Evolutionary conservation across 2,888 invertebrate species (phyloP).

Genomic region (Thera britannica): DNA sequence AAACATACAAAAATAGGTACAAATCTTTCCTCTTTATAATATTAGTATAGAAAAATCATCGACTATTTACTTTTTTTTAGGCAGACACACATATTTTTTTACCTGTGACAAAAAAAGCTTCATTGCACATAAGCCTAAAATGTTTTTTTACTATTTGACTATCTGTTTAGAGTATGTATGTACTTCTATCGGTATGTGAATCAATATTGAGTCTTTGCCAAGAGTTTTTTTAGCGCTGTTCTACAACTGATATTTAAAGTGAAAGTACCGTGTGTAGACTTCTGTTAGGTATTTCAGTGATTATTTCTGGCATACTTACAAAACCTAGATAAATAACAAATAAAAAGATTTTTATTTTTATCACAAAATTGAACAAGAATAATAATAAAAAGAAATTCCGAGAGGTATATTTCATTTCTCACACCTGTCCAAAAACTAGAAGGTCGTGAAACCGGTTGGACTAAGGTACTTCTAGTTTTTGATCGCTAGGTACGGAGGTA

Average conservation of each 20-base stretch:
- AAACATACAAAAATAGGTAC: too few relatives aligned
- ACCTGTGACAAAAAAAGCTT: too few relatives aligned
- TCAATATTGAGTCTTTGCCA: constrained; percentile 12
- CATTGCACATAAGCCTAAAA: too few relatives aligned
- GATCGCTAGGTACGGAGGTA: background rate
- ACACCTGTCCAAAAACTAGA: constrained; percentile 22
- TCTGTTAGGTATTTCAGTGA: too few relatives aligned
- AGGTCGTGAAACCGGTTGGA: constrained; percentile 30
- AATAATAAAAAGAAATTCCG: background rate
- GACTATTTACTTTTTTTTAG: too few relatives aligned
- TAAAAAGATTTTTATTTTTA: background rate
- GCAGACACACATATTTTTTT: too few relatives aligned
- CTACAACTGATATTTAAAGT: background rate
- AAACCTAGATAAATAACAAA: background rate
- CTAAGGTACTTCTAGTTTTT: background rate
- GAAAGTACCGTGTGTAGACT: background rate
- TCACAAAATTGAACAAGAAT: background rate
- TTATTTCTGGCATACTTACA: too few relatives aligned
- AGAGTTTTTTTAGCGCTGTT: background rate
- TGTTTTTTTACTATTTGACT: too few relatives aligned
- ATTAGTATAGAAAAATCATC: too few relatives aligned
- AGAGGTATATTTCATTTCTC: background rate
- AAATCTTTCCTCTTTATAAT: too few relatives aligned
- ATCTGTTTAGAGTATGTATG: too few relatives aligned
- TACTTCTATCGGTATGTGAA: background rate